These are phyloP conservation scores for Todus mexicanus DNA, from an alignment of 2,797 vertebrate species.

Conservation along the genomic window DNA sequence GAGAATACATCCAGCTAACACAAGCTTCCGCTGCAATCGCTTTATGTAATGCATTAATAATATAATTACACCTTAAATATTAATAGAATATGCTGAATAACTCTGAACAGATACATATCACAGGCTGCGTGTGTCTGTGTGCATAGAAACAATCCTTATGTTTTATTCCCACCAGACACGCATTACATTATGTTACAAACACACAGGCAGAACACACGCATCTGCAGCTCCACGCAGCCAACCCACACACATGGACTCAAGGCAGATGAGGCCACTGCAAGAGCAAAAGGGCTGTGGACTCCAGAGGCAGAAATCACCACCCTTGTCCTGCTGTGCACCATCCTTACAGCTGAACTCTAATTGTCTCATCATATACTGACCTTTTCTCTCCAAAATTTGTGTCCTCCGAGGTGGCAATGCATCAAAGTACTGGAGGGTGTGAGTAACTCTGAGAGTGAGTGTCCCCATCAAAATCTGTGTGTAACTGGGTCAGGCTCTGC, in stretches of 20 bases:
- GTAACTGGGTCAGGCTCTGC: not conserved
- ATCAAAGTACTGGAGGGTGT: not conserved
- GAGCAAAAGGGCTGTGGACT: not conserved
- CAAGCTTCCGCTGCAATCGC: not conserved
- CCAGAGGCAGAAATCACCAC: not conserved
- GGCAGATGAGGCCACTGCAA: not conserved
- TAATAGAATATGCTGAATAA: not conserved
- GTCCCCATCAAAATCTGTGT: not conserved
- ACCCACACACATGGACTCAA: not conserved
- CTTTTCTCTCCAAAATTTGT: not conserved
- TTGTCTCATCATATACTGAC: no score
- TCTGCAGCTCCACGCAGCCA: not conserved
- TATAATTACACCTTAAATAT: slow-evolving; percentile 10
- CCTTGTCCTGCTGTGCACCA: not conserved
- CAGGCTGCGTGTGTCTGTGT: not conserved
- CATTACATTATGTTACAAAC: not conserved
- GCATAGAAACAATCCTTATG: not conserved
- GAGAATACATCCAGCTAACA: not conserved
- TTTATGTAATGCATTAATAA: slow-evolving; percentile 11
- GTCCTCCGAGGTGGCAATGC: not conserved
- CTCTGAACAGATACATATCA: not conserved
- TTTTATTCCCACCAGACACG: not conserved
- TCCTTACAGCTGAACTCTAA: not conserved
- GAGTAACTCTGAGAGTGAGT: fast-evolving
- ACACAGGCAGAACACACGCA: not conserved